Percentiles rank a stretch among this genome's conserved stretches.
Evolutionary conservation across 2,888 invertebrate genomes (phyloP).

Genomic region (Agrilus cyanescens): DNA sequence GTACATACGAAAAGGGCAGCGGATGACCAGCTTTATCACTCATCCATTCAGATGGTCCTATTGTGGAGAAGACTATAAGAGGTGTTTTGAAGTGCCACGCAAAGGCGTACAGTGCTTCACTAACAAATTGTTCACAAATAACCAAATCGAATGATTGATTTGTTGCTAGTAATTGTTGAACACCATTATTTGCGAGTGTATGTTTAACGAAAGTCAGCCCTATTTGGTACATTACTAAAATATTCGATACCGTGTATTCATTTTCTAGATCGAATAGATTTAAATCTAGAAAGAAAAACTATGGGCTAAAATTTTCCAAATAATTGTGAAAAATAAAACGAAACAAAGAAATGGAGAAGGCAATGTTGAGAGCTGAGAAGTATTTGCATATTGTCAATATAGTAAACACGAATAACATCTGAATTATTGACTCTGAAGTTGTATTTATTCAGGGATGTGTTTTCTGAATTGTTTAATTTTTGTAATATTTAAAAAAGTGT

Average conservation of each 20-base stretch:
- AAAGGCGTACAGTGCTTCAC: constrained; percentile 35
- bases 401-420: too few relatives aligned
- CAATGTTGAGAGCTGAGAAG: too few relatives aligned
- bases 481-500: too few relatives aligned
- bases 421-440: too few relatives aligned
- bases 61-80: constrained; percentile 28
- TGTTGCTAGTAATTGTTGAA: constrained; percentile 23
- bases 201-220: constrained; percentile 12
- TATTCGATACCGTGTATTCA: not conserved
- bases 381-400: too few relatives aligned
- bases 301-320: too few relatives aligned
- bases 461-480: too few relatives aligned
- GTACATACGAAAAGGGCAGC: constrained; percentile 37
- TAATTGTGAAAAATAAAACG: too few relatives aligned
- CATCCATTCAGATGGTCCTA: constrained; percentile 33
- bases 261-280: too few relatives aligned
- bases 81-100: constrained; percentile 27
- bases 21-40: constrained; percentile 38
- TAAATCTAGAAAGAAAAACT: too few relatives aligned
- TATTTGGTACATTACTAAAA: not conserved
- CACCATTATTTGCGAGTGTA: constrained; percentile 28
- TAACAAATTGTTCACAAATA: constrained; percentile 36
- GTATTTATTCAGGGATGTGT: too few relatives aligned
- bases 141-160: constrained; percentile 30
- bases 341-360: too few relatives aligned